phyloP scores from a whole-genome alignment of 2,113 vertebrate species.

The Isurus oxyrinchus region DNA sequence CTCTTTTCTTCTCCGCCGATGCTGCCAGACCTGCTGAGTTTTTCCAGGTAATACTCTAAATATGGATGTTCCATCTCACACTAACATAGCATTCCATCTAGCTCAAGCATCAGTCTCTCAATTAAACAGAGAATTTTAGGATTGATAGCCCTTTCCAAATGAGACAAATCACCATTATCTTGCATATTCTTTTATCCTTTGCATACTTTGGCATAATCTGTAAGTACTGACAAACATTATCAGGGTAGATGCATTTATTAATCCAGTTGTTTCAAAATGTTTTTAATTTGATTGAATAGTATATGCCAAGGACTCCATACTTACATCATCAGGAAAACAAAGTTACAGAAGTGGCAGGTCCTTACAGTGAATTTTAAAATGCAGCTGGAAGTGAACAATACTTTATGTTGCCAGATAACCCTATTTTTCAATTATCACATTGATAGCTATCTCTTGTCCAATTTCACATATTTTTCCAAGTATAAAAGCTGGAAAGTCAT shows the following conservation, averaged over 20 bases:
- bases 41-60: too few relatives aligned
- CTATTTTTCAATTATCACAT: neutral
- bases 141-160: too few relatives aligned
- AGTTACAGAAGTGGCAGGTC: neutral
- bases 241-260: neutral
- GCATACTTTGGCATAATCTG: neutral
- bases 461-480: neutral
- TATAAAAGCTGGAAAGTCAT: neutral
- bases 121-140: too few relatives aligned
- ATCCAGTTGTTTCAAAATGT: neutral
- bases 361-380: neutral
- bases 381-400: neutral
- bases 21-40: too few relatives aligned
- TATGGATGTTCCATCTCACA: too few relatives aligned
- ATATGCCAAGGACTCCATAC: neutral
- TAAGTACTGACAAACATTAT: neutral
- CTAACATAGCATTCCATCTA: too few relatives aligned
- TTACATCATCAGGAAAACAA: neutral
- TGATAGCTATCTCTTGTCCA: neutral
- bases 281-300: neutral
- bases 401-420: neutral
- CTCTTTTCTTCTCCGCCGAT: too few relatives aligned
- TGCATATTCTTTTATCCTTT: neutral
- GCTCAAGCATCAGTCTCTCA: too few relatives aligned
- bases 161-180: neutral